Evolutionary conservation across 1,140 invertebrate species (phyloP), one percentile per base, ranked within the genome.

Genomic region (Schlechtendalia chinensis): DNA sequence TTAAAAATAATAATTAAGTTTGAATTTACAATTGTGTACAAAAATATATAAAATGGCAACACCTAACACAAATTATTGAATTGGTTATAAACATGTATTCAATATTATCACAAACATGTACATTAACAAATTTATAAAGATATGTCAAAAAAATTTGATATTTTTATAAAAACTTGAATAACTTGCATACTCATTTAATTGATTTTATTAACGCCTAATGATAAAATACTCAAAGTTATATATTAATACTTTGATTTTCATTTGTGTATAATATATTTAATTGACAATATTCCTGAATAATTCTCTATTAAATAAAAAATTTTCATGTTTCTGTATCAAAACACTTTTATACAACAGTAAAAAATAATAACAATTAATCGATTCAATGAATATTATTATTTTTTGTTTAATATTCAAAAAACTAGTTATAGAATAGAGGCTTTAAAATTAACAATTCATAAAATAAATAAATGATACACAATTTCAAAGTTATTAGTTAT

Each of bases 81-180:
- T 72, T 54, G 24, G 24, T 72, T 53, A 54, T 27, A 10, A 32
- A 29, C 27, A 72, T 32, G 50, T 72, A 54, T 32, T 53, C 54
- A 72, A 29, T 71, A 71, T 47, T 71, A 53, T 32, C 50, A 72
- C 50, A 72, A 54, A 72, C 10, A 72, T 72, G 69, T 53, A 19
- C 29, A 32, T 54, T 19, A 54, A 72, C 50, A 24, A 54, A 24
- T n/a, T 54, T 5, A 72, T 72, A 54, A 12, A 54, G 17, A 22
- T 22, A 45, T 22, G 11, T 67, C 11, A 19, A 22, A 14, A 8
- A 27, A 14, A 24, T 47, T 69, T 22, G 14, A 16, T 39, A 39
- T n/a, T 12, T 39, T 3, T 39, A n/a, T 39, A 11, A n/a, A n/a
- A 39, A 32, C 27, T 29, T 39, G 10, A 12, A n/a, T 22, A 45